Base-by-base conservation (phyloP, 2,113 vertebrate genomes). In the Perccottus glenii region DNA sequence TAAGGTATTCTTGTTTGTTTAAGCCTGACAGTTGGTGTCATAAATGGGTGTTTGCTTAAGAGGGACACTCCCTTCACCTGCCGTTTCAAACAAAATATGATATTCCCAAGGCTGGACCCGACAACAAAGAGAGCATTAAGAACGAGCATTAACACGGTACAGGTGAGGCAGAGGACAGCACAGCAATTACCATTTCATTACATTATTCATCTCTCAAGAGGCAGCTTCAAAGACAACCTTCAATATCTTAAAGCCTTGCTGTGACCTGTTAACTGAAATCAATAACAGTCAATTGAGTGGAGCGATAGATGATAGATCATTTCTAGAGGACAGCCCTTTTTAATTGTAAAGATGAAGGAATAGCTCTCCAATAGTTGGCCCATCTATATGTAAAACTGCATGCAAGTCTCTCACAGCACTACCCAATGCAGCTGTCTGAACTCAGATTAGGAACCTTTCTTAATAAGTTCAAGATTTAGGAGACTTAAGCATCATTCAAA, bases 11-110 rank as follows among this genome's bases (percentile, higher is more conserved):
- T 60, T 11, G 27, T 16, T 4, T 10, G 38, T 67, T 66, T 51
- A 53, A 70, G 40, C 11, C 35, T 27, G 19, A 62, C n/a, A 47
- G 35, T 61, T n/a, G 8, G 16, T 50, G 76, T 51, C 33, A 66
- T 8, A 68, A 77, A 70, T 69, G 61, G 71, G 60, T 75, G 67
- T 76, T 76, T 72, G 16, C 36, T 61, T 43, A 42, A 47, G 60
- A 42, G 55, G 6, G 64, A 35, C 15, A 32, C 61, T 78, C 42
- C 63, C 42, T 55, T 82, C 74, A 73, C 58, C 77, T 73, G 67
- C 67, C 59, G 0, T 8, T 73, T 62, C n/a, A 12, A 35, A 52
- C 2, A 11, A n/a, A 65, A 27, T 9, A 48, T 11, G 60, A 58
- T 77, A 44, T 69, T 75, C 75, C 64, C 44, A 55, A 56, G 51